Percentiles rank a stretch among this genome's conserved stretches.
phyloP scores from a whole-genome alignment of 2,113 vertebrate genomes.

The Tragulus kanchil region DNA sequence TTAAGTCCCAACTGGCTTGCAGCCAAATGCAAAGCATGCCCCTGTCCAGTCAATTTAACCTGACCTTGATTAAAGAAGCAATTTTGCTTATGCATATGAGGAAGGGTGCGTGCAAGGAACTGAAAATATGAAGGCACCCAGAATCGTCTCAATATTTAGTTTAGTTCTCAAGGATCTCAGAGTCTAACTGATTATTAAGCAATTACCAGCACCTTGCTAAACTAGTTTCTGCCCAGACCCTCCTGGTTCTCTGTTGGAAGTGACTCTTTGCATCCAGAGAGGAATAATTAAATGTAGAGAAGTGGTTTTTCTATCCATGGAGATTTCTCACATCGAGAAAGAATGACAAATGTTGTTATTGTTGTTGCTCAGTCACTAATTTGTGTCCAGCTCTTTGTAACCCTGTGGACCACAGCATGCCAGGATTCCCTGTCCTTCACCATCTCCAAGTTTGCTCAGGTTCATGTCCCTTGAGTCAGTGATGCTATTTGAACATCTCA shows the following conservation, averaged over 20 bases:
- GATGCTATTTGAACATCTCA: not conserved
- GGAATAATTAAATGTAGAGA: conserved; percentile 12
- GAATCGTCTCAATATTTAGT: not conserved
- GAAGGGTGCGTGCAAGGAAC: not conserved
- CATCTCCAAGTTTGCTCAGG: not conserved
- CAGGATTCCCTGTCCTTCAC: not conserved
- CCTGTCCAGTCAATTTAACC: conserved; percentile 4
- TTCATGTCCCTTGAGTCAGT: not conserved
- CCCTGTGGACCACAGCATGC: not conserved
- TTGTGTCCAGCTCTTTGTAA: not conserved
- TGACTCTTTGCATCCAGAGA: conserved; percentile 39
- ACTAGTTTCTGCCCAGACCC: not conserved
- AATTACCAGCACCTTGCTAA: conserved; percentile 30
- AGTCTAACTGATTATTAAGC: conserved; percentile 4
- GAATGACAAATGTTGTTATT: not conserved
- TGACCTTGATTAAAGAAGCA: conserved; percentile 47
- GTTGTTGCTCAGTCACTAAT: not conserved
- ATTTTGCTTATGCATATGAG: not conserved
- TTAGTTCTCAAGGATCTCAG: conserved; percentile 6
- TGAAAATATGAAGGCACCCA: not conserved
- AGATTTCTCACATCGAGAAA: not conserved
- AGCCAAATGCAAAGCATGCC: conserved; percentile 53
- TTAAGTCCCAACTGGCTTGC: conserved; percentile 52
- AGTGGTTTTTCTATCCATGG: not conserved
- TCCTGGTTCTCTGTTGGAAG: not conserved